phyloP scores from a whole-genome alignment of 2,888 invertebrate genomes.

The Osmoderma eremita region DNA sequence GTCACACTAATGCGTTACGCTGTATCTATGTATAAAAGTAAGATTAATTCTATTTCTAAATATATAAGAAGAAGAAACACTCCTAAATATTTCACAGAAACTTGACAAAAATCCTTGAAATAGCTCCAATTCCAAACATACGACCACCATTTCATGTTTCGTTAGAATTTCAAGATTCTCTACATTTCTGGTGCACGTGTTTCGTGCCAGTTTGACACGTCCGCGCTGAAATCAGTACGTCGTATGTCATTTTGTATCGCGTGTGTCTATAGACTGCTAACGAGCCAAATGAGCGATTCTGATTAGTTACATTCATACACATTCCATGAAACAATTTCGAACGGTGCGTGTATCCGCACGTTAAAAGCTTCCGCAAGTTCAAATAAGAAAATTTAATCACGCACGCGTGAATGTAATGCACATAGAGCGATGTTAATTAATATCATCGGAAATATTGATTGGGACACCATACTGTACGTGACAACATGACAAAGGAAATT shows the following conservation, averaged over 20 bases:
- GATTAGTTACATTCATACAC: neutral
- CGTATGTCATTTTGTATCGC: constrained; percentile 5
- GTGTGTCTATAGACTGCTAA: constrained; percentile 16
- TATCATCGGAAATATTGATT: constrained; percentile 2
- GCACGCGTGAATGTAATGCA: no score
- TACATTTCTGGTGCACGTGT: constrained; percentile 9
- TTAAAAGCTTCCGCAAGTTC: no score
- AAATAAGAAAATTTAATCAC: no score
- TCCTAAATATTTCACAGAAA: constrained; percentile 6
- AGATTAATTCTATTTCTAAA: no score
- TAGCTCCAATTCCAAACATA: neutral
- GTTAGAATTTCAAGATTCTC: constrained; percentile 10
- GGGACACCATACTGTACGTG: no score
- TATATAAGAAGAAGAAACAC: no score
- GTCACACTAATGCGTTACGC: no score
- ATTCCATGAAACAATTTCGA: constrained; percentile 3
- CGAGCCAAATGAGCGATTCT: neutral
- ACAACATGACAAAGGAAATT: no score
- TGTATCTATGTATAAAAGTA: no score
- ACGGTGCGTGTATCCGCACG: no score
- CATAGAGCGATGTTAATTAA: constrained; percentile 9
- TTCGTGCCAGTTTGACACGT: constrained; percentile 18
- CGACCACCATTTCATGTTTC: constrained; percentile 12
- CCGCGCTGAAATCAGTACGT: constrained; percentile 2
- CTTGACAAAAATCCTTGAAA: constrained; percentile 1